phyloP scores from a whole-genome alignment of 2,113 vertebrate species.

The Spheniscus mendiculus region DNA sequence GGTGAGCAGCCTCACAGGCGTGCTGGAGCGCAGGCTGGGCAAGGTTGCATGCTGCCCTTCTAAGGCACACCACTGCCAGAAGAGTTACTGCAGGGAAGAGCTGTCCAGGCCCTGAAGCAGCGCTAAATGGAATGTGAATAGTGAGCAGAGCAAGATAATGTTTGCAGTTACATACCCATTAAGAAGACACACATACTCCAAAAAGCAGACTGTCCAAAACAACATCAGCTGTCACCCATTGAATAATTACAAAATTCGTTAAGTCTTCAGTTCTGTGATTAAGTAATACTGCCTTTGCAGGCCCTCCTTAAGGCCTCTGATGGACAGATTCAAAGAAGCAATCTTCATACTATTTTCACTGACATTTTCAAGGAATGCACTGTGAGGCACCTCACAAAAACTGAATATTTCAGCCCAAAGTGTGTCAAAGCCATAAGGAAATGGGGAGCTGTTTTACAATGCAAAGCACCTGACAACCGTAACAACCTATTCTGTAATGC shows the following conservation, averaged over 20 bases:
- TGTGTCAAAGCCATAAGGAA: neutral
- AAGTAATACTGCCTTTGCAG: neutral
- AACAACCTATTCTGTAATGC: neutral
- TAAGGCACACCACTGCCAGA: too few species aligned
- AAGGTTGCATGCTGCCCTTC: neutral
- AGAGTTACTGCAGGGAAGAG: neutral
- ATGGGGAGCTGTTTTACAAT: neutral
- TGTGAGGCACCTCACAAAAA: neutral
- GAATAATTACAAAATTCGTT: neutral
- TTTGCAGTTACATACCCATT: neutral
- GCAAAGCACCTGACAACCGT: neutral
- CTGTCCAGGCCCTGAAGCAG: too few species aligned
- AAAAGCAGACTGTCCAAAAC: neutral
- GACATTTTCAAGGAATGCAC: neutral
- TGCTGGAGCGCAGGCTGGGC: neutral
- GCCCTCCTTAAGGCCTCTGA: neutral
- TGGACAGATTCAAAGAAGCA: neutral
- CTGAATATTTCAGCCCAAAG: neutral
- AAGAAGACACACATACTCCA: neutral
- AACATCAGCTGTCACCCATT: neutral
- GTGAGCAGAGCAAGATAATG: neutral
- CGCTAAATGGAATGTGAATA: neutral
- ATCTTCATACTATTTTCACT: neutral
- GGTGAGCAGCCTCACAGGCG: neutral
- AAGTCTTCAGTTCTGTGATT: neutral